phyloP scores from a whole-genome alignment of 2,113 vertebrate genomes.

The Rhynchomys soricoides region DNA sequence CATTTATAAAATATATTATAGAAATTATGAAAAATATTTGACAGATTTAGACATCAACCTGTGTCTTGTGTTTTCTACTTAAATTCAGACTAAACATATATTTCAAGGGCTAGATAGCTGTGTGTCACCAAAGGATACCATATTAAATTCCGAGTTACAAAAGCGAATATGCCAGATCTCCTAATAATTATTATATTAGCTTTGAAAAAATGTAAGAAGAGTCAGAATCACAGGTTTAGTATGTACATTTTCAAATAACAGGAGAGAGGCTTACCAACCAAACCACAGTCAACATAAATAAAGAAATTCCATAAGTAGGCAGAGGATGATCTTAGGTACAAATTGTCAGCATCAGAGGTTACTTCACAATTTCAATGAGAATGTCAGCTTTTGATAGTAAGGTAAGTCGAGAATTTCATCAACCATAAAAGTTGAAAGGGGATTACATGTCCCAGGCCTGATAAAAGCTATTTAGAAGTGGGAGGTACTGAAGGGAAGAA shows the following conservation, averaged over 20 bases:
- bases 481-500: not conserved
- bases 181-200: not conserved
- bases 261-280: not conserved
- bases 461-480: not conserved
- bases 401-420: conserved; percentile 9
- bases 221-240: not conserved
- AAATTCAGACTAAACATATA: not conserved
- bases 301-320: not conserved
- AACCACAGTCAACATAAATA: not conserved
- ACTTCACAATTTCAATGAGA: not conserved
- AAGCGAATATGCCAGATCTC: not conserved
- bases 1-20: not conserved
- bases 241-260: not conserved
- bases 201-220: not conserved
- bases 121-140: not conserved
- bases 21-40: not conserved
- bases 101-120: not conserved
- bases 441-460: not conserved
- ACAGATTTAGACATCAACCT: not conserved
- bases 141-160: not conserved
- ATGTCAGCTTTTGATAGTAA: not conserved
- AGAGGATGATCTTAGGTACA: not conserved
- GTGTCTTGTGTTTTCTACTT: conserved; percentile 7
- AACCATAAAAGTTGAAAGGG: not conserved
- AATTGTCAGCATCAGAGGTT: not conserved